A percentile compares a stretch with the other conserved stretches of the same genome.
Conservation (phyloP, 2,888 invertebrate genomes). For the Ligdia adustata region DNA sequence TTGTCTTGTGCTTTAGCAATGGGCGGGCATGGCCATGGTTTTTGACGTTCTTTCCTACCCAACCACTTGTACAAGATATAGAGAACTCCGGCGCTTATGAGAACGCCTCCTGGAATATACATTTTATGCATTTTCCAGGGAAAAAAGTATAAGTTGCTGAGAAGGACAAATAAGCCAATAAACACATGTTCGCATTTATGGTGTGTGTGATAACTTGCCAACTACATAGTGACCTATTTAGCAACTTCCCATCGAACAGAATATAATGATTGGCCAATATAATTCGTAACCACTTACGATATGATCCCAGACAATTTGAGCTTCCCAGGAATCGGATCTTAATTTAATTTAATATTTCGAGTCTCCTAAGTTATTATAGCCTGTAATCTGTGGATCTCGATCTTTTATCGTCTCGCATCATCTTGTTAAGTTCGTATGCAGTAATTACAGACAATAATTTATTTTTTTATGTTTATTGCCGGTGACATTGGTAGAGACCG, state of each 20-base stretch:
- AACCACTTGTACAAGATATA: conserved; percentile 30
- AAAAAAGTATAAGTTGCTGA: no score
- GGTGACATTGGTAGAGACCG: conserved; percentile 21
- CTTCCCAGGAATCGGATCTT: no score
- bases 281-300: no score
- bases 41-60: no score
- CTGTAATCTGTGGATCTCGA: not conserved
- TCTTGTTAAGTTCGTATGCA: not conserved
- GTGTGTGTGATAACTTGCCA: no score
- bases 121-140: no score
- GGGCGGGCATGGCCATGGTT: conserved; percentile 28
- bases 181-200: no score
- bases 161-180: no score
- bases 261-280: no score
- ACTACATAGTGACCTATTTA: no score
- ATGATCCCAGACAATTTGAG: no score
- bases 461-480: conserved; percentile 18
- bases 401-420: not conserved
- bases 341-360: not conserved
- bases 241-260: no score
- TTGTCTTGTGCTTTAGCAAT: not conserved
- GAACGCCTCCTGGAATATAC: conserved; percentile 34
- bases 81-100: conserved; percentile 33
- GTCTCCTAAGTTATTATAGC: not conserved
- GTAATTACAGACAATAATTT: conserved; percentile 16